phyloP scores from a whole-genome alignment of 2,888 invertebrate genomes.

The Rhorus exstirpatorius region DNA sequence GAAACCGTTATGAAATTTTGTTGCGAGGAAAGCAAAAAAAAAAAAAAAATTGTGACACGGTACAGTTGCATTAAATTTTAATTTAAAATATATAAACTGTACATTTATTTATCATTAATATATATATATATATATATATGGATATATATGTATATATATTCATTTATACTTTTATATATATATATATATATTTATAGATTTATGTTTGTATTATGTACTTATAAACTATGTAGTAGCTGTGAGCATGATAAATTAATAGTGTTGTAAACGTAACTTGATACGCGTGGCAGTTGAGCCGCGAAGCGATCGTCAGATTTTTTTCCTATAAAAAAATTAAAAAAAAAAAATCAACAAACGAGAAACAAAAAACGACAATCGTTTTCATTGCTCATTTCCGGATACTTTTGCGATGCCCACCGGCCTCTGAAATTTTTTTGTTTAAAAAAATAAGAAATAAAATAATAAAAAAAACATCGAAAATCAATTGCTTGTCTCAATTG shows the following conservation, averaged over 20 bases:
- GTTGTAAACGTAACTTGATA: slow-evolving; percentile 75
- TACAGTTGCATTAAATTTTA: slow-evolving; percentile 85
- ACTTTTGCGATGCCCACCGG: slow-evolving; percentile 67
- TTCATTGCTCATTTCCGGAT: slow-evolving; percentile 18
- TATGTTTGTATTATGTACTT: slow-evolving; percentile 70
- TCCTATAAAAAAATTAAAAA: slow-evolving; percentile 64
- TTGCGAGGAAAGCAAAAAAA: slow-evolving; percentile 16
- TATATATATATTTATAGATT: slow-evolving; percentile 73
- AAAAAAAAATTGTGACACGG: slow-evolving; percentile 15
- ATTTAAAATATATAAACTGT: slow-evolving; percentile 86
- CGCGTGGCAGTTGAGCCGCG: slow-evolving; percentile 81
- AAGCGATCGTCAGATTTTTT: slow-evolving; percentile 73
- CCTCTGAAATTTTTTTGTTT: slow-evolving; percentile 65
- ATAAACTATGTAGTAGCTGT: slow-evolving; percentile 79
- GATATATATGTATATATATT: slow-evolving; percentile 77
- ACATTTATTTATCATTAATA: slow-evolving; percentile 84
- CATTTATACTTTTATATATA: slow-evolving; percentile 81
- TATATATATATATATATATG: slow-evolving; percentile 73
- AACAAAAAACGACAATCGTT: slow-evolving; percentile 39
- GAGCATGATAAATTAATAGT: slow-evolving; percentile 84
- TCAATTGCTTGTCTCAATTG: slow-evolving; percentile 71
- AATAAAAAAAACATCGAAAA: slow-evolving; percentile 68
- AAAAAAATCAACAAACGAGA: slow-evolving; percentile 57
- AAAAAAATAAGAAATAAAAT: slow-evolving; percentile 15
- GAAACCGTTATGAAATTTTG: no score